Percentiles rank a stretch among this genome's conserved stretches.
Conservation (phyloP, 2,888 invertebrate genomes). For the Eilema sororculum region DNA sequence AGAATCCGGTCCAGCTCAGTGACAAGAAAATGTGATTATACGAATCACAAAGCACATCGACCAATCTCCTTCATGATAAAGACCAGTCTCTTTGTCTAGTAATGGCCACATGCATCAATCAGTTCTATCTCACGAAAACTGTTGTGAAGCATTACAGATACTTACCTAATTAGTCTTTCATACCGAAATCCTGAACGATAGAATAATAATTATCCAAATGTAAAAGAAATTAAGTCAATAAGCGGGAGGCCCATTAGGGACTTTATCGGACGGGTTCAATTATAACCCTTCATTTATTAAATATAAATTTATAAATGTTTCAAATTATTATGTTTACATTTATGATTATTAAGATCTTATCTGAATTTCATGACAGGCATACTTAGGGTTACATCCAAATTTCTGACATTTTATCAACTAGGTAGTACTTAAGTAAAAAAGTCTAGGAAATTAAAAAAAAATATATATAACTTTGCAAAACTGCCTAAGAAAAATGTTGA, state of each 20-base stretch:
- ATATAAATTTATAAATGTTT: neutral
- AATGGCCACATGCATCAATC: neutral
- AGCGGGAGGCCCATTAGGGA: conserved; percentile 1
- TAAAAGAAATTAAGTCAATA: conserved; percentile 25
- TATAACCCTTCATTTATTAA: neutral
- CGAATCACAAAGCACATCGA: too few relatives aligned
- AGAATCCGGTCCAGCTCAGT: too few relatives aligned
- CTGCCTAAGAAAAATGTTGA: neutral
- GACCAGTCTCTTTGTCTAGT: too few relatives aligned
- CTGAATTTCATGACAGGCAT: neutral
- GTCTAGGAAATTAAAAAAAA: too few relatives aligned
- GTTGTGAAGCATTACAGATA: neutral
- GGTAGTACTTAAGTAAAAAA: too few relatives aligned
- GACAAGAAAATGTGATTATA: too few relatives aligned
- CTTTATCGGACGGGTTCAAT: neutral
- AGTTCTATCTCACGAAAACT: neutral
- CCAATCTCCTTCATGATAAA: too few relatives aligned
- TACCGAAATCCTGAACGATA: neutral
- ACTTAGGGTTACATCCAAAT: neutral
- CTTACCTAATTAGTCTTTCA: too few relatives aligned
- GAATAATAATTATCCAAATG: conserved; percentile 1
- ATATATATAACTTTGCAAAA: too few relatives aligned
- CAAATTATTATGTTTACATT: neutral
- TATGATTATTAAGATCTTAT: neutral
- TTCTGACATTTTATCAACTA: too few relatives aligned